phyloP scores from a whole-genome alignment of 2,113 vertebrate genomes.

The Felis chaus region DNA sequence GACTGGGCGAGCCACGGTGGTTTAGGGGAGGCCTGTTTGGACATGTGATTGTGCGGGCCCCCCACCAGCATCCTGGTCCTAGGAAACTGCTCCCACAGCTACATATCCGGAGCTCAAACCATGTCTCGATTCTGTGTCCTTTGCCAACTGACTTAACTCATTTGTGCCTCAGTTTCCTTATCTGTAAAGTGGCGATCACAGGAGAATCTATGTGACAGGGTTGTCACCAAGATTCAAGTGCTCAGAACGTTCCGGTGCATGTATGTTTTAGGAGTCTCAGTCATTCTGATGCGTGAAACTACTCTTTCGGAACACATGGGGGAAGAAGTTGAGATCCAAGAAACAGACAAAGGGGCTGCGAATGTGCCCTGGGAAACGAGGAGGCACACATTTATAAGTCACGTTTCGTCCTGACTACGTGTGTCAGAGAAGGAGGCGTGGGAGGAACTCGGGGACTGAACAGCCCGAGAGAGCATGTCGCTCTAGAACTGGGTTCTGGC shows the following conservation, averaged over 20 bases:
- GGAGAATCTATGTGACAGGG: background rate
- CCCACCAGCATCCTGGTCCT: background rate
- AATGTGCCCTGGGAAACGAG: background rate
- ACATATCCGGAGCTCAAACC: background rate
- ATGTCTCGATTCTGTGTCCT: background rate
- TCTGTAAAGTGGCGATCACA: background rate
- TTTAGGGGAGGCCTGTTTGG: background rate
- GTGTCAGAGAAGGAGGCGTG: background rate
- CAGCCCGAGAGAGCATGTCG: background rate
- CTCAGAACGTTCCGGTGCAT: background rate
- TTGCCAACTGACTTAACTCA: background rate
- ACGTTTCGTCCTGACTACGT: background rate
- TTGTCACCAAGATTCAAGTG: background rate
- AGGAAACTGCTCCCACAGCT: background rate
- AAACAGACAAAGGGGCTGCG: background rate
- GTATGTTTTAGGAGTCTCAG: background rate
- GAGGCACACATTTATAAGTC: background rate
- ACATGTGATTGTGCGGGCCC: background rate
- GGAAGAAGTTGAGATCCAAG: background rate
- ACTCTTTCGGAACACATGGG: background rate
- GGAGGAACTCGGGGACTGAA: background rate
- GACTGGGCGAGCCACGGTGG: rapidly evolving
- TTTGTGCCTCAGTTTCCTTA: background rate
- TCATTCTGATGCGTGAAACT: background rate
- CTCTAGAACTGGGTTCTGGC: background rate